These are phyloP conservation scores for Tipula unca DNA, from an alignment of 2,888 invertebrate genomes.

Conservation along the genomic window DNA sequence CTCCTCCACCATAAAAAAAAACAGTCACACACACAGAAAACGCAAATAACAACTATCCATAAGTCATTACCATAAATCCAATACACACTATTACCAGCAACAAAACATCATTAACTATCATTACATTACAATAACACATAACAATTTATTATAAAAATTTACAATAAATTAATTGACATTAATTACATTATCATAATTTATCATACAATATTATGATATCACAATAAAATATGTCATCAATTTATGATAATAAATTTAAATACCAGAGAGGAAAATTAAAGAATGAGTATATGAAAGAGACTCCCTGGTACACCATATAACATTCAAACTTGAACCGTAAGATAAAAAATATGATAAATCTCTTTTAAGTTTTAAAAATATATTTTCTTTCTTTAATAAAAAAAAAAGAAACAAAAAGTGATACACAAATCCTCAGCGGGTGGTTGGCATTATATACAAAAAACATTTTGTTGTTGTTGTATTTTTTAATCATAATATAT, in stretches of 20 bases:
- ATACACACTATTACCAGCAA: neutral
- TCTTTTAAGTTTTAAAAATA: neutral
- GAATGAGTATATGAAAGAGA: neutral
- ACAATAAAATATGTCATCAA: slow-evolving; percentile 19
- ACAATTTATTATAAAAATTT: slow-evolving; percentile 8
- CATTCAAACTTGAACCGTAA: neutral
- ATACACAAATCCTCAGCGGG: slow-evolving; percentile 8
- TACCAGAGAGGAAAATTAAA: neutral
- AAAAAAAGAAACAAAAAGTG: neutral
- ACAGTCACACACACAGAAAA: neutral
- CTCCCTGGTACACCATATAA: neutral
- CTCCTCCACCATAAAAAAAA: no score
- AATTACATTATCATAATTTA: slow-evolving; percentile 14
- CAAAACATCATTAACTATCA: neutral
- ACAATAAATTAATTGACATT: slow-evolving; percentile 14
- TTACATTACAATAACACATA: neutral
- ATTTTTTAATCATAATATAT: neutral
- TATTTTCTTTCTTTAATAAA: neutral
- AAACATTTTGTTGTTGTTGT: neutral
- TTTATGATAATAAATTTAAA: slow-evolving; percentile 14
- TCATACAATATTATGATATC: slow-evolving; percentile 14
- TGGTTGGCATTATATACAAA: neutral
- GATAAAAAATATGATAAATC: neutral
- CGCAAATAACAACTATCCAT: neutral
- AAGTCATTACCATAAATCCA: neutral